Base-by-base conservation (phyloP, 2,113 vertebrate genomes). In the Tretioscincus oriximinensis region DNA sequence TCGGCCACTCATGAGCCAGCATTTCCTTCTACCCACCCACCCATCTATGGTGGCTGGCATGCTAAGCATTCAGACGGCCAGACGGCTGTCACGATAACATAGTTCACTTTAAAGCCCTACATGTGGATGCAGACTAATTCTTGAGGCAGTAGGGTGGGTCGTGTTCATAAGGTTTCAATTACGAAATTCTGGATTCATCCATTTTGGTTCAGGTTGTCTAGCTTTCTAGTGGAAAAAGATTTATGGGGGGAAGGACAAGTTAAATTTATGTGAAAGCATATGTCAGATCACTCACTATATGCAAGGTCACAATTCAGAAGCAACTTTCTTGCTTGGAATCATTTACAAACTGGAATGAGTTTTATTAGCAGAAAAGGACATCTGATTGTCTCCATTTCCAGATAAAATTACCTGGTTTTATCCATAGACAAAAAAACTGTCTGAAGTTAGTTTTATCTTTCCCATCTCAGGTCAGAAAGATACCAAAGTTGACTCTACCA, bases 121-220 rank as follows among this genome's bases (percentile, higher is more conserved):
- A n/a, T n/a, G n/a, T n/a, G n/a, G n/a, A n/a, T n/a, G n/a, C n/a
- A n/a, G n/a, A n/a, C n/a, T n/a, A n/a, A n/a, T n/a, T 45, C 67
- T 61, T 61, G n/a, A 60, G 41, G 49, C 63, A 31, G n/a, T 31
- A n/a, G 41, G 4, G 4, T 72, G 9, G n/a, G 24, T 22, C 60
- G 47, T 70, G 60, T 10, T 31, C 24, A 54, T 73, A 73, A 65
- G 47, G 16, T 2, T 54, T 68, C n/a, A 16, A 14, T 67, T 35
- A 22, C 58, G 26, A 5, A 10, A 7, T 29, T 22, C 66, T 16
- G 5, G 47, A 14, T n/a, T 81, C 60, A 75, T 60, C 2, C 60
- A 47, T 29, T 26, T 67, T 81, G 64, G 31, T 21, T 11, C n/a
- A 54, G 51, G 26, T 80, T 11, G n/a, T n/a, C 35, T 81, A 85